Conservation (phyloP, 2,797 vertebrate genomes). For the Epinephelus coioides region DNA sequence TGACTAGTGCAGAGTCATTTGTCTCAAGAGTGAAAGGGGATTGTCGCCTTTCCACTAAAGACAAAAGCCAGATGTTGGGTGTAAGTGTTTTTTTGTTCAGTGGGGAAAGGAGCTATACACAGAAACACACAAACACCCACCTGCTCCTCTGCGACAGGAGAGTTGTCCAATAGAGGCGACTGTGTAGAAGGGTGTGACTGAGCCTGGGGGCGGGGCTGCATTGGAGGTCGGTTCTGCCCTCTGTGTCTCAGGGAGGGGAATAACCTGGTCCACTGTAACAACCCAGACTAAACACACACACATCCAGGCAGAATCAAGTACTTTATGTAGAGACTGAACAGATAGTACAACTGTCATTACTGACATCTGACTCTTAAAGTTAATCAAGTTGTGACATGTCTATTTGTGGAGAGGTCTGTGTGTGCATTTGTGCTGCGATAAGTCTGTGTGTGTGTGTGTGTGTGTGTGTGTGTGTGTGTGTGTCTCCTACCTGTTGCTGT, state of each 20-base stretch:
- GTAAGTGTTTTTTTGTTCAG: too few species aligned
- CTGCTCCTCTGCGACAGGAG: conserved; percentile 93
- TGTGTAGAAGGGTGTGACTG: conserved; percentile 85
- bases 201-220: conserved; percentile 80
- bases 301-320: neutral
- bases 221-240: conserved; percentile 85
- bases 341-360: neutral
- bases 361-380: neutral
- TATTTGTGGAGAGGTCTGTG: neutral
- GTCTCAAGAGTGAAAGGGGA: too few species aligned
- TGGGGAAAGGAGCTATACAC: neutral
- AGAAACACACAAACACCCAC: conserved; percentile 75
- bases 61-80: too few species aligned
- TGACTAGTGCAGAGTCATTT: too few species aligned
- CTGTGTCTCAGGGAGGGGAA: conserved; percentile 92
- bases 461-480: neutral
- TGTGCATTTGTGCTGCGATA: neutral
- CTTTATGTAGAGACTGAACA: neutral
- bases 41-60: too few species aligned
- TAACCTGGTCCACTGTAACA: conserved; percentile 94
- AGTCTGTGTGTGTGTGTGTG: neutral
- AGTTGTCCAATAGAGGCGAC: conserved; percentile 70
- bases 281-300: conserved; percentile 84
- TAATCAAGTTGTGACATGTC: neutral
- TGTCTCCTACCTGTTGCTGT: conserved; percentile 81